phyloP scores from a whole-genome alignment of 2,113 vertebrate species.

The Agelaius tricolor region DNA sequence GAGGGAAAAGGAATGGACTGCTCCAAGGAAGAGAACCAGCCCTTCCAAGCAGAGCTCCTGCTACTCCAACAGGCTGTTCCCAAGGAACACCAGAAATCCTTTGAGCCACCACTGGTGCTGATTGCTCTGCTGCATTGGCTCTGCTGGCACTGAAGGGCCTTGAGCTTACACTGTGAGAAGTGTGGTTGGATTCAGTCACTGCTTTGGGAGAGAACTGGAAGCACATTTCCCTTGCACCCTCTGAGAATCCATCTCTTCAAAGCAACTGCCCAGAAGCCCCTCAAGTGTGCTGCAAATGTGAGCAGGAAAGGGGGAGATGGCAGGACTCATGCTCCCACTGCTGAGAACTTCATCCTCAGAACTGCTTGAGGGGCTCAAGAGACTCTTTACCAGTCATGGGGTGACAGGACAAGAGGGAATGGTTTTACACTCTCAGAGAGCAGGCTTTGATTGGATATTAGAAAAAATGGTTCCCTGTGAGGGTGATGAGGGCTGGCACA shows the following conservation, averaged over 20 bases:
- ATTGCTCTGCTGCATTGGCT: background rate
- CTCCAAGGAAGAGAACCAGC: background rate
- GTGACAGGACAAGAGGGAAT: background rate
- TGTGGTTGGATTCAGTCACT: background rate
- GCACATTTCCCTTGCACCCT: background rate
- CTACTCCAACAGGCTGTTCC: background rate
- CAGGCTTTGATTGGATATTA: background rate
- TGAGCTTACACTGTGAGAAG: background rate
- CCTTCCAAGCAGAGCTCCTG: background rate
- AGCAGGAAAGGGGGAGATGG: background rate
- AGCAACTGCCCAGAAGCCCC: background rate
- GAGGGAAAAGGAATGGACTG: background rate
- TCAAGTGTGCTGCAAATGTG: accelerated
- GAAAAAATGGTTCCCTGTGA: background rate
- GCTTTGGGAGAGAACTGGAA: background rate
- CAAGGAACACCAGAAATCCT: background rate
- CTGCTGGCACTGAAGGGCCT: background rate
- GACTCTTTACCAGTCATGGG: too few species aligned
- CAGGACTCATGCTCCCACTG: background rate
- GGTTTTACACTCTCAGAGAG: background rate
- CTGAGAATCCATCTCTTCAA: background rate
- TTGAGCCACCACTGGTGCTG: background rate
- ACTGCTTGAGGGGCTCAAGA: background rate
- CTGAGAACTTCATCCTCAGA: background rate
- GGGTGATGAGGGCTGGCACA: accelerated